These are phyloP conservation scores for Manis pentadactyla DNA, from an alignment of 2,797 vertebrate genomes.

Conservation along the genomic window DNA sequence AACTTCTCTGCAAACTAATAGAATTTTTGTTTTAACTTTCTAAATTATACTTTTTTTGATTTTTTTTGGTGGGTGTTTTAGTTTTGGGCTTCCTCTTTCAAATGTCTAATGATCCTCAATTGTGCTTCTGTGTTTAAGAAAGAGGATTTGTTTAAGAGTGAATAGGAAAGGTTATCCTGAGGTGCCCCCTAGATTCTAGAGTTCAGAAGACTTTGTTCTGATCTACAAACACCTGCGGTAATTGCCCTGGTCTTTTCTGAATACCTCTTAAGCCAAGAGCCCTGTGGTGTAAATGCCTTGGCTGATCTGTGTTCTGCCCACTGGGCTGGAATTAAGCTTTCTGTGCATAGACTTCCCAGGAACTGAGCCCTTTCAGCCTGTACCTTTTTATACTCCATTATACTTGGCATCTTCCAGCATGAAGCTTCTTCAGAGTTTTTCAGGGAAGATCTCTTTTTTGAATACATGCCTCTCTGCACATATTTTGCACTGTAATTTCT, in stretches of 20 bases:
- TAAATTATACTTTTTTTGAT: neutral
- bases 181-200: neutral
- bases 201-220: neutral
- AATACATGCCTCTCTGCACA: neutral
- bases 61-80: neutral
- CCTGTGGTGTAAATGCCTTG: neutral
- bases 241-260: neutral
- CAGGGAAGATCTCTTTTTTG: neutral
- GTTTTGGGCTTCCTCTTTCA: neutral
- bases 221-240: neutral
- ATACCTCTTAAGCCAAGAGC: neutral
- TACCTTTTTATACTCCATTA: neutral
- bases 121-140: neutral
- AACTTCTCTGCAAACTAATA: neutral
- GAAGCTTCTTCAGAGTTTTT: neutral
- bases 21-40: conserved; percentile 36
- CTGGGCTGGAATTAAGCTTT: neutral
- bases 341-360: neutral
- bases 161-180: neutral
- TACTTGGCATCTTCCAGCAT: neutral
- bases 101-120: neutral
- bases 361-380: neutral
- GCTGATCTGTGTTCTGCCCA: neutral
- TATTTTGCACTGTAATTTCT: neutral
- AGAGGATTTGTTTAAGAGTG: neutral